Evolutionary conservation across 2,113 vertebrate species (phyloP).

Genomic region (Jaculus jaculus): DNA sequence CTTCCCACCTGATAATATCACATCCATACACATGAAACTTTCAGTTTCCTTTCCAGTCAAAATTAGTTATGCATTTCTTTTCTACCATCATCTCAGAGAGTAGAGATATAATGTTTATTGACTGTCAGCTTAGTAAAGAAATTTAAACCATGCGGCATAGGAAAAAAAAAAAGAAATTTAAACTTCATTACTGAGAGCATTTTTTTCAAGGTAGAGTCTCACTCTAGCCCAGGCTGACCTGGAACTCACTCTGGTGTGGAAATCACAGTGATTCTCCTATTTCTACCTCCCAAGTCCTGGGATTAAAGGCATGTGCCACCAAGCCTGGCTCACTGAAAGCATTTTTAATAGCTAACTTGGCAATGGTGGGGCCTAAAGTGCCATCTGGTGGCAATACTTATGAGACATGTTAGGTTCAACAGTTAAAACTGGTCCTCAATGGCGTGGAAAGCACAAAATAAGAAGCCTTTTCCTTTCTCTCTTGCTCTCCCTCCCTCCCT

Average conservation of each 20-base stretch:
- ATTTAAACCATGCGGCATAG: background rate
- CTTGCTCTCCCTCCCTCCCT: background rate
- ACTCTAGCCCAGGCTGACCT: too few relatives aligned
- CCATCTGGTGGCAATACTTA: slow-evolving; percentile 63
- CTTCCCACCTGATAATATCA: background rate
- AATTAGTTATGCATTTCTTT: background rate
- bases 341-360: background rate
- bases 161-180: background rate
- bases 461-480: background rate
- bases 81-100: background rate
- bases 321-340: background rate
- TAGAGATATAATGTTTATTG: background rate
- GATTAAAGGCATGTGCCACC: too few relatives aligned
- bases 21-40: background rate
- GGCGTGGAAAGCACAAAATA: background rate
- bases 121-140: slow-evolving; percentile 26
- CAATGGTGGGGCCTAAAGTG: background rate
- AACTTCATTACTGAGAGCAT: slow-evolving; percentile 23
- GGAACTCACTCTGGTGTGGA: too few relatives aligned
- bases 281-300: too few relatives aligned
- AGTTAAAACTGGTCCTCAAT: background rate
- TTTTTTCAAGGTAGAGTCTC: background rate
- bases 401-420: background rate
- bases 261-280: too few relatives aligned
- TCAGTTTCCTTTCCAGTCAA: background rate